These are phyloP conservation scores for Sminthurinus aureus DNA, from an alignment of 2,888 invertebrate genomes.

Conservation along the genomic window DNA sequence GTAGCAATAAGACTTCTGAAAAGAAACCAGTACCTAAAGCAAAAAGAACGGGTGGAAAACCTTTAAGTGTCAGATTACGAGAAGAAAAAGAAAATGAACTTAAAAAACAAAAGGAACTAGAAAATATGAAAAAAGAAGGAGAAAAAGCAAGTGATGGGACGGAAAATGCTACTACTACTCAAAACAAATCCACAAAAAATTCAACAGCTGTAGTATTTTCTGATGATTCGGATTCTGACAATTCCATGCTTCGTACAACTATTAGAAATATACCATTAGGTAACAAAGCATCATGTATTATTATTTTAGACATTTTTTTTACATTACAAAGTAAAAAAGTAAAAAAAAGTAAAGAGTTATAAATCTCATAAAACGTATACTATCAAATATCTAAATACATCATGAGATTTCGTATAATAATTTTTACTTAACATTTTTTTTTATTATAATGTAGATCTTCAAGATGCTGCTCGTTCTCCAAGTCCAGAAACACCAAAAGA, in stretches of 20 bases:
- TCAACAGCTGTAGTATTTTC: neutral
- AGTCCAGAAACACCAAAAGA: conserved; percentile 19
- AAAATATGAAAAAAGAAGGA: neutral
- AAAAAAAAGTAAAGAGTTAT: too few relatives aligned
- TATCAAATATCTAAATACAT: too few relatives aligned
- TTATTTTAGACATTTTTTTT: too few relatives aligned
- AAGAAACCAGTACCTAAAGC: conserved; percentile 13
- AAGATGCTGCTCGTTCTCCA: conserved; percentile 38
- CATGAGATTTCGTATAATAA: too few relatives aligned
- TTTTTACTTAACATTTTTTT: neutral
- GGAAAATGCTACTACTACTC: neutral
- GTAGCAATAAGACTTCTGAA: neutral
- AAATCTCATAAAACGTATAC: too few relatives aligned
- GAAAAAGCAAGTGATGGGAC: neutral
- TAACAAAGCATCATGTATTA: neutral
- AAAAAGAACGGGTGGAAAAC: conserved; percentile 24
- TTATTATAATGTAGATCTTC: conserved; percentile 1
- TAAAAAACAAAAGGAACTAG: conserved; percentile 19
- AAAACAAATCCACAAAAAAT: neutral
- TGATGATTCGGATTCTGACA: conserved; percentile 27
- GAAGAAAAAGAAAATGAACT: conserved; percentile 1
- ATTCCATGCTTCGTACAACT: conserved; percentile 7
- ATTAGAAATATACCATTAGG: conserved; percentile 33
- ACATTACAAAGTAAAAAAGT: too few relatives aligned
- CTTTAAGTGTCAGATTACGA: conserved; percentile 28